Evolutionary conservation across 2,888 invertebrate genomes (phyloP).

Genomic region (Andricus curvator): DNA sequence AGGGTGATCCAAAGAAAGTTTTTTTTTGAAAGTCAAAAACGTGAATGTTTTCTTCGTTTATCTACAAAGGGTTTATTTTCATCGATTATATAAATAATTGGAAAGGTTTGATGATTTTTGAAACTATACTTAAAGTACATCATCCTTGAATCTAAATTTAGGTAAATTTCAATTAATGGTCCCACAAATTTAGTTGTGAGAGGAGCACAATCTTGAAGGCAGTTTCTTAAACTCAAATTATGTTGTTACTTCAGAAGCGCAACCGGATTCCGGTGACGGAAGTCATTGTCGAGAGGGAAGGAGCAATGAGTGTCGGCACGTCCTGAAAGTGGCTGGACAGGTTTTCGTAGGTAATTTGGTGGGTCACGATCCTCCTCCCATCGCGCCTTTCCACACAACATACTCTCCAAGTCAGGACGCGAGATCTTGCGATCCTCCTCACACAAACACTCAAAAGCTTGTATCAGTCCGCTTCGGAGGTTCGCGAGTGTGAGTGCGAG

Average conservation of each 20-base stretch:
- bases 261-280: constrained; percentile 56
- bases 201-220: background rate
- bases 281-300: constrained; percentile 51
- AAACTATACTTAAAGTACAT: no score
- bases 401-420: constrained; percentile 15
- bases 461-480: constrained; percentile 49
- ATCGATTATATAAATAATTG: no score
- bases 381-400: constrained; percentile 38
- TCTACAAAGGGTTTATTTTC: no score
- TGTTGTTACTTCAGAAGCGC: constrained; percentile 53
- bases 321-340: constrained; percentile 60
- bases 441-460: constrained; percentile 37
- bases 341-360: constrained; percentile 64
- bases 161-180: background rate
- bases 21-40: no score
- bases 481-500: constrained; percentile 52
- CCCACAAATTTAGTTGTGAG: background rate
- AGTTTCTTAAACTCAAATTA: constrained; percentile 46
- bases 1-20: no score
- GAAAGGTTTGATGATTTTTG: no score
- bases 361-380: constrained; percentile 55
- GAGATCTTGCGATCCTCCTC: constrained; percentile 20
- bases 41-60: no score
- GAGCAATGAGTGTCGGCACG: constrained; percentile 58
- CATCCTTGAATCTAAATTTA: no score